Evolutionary conservation across 2,797 vertebrate genomes (phyloP), one percentile per base, ranked within the genome.

Genomic region (Acrocephalus scirpaceus): DNA sequence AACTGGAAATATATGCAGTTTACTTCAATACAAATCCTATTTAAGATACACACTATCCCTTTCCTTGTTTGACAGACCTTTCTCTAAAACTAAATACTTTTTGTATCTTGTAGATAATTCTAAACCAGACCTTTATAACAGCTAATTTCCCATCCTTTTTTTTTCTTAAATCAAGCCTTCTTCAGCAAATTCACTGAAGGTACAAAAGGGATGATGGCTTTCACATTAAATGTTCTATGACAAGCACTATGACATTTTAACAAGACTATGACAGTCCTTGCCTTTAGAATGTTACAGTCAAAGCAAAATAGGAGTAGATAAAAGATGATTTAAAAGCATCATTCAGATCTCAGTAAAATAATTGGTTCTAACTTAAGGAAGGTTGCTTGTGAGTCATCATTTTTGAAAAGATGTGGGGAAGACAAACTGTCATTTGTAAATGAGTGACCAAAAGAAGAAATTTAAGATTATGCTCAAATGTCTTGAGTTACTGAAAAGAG

Each of bases 1-100:
- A 95, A 95, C 32, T 90, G 75, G 61, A 92, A 91, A 92, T 70
- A 57, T 27, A 25, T 58, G 91, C 38, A 58, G 40, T 94, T 93
- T 90, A 88, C 88, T 96, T 90, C 58, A 81, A 54, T 81, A 70
- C 29, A 93, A 94, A 92, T 71, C 17, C 32, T 38, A 67, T 61
- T 91, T 81, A 83, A 95, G 32, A 91, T 9, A 67, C 10, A 61
- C 29, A 78, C 42, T 75, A 90, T 72, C 61, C 36, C 57, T 60
- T 81, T 72, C 83, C n/a, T 76, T 93, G 17, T 83, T 58, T 93
- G 51, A 95, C 38, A 93, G 54, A 92, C 65, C 25, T 89, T 91
- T 44, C 73, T 53, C 50, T 85, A 88, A 89, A 86, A 70, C 14
- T 3, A 85, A 94, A 76, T 45, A 71, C 11, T 60, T 87, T 14